A percentile compares a stretch with the other conserved stretches of the same genome.
Conservation (phyloP, 1,140 invertebrate species). For the Andrena cerasifolii region DNA sequence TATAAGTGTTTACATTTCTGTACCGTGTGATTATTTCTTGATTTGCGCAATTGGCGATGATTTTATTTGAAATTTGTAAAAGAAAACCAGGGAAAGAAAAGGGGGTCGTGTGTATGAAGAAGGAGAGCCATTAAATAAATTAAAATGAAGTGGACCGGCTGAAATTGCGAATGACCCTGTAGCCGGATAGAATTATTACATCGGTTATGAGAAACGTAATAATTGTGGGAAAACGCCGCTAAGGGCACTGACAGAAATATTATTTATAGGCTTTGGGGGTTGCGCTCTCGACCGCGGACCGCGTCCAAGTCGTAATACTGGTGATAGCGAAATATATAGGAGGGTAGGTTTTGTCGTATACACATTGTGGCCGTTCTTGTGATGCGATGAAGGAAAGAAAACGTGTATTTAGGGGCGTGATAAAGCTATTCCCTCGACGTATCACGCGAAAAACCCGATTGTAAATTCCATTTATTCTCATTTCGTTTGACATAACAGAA, state of each 20-base stretch:
- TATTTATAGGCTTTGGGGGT: conserved; percentile 52
- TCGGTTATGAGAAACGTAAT: conserved; percentile 67
- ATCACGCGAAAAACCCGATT: too few species aligned
- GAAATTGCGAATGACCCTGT: conserved; percentile 55
- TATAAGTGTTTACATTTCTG: too few species aligned
- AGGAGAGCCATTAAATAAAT: conserved; percentile 30
- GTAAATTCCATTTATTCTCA: background rate
- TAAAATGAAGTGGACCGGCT: conserved; percentile 28
- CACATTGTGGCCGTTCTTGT: conserved; percentile 17
- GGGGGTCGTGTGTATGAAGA: too few species aligned
- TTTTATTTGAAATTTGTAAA: background rate
- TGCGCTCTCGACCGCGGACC: conserved; percentile 19
- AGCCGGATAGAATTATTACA: conserved; percentile 63
- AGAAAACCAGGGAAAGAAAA: background rate
- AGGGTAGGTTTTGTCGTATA: conserved; percentile 54
- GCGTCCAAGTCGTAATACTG: conserved; percentile 60
- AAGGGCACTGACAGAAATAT: conserved; percentile 61
- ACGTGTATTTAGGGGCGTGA: background rate
- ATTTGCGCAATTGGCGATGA: too few species aligned
- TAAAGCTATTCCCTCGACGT: conserved; percentile 2
- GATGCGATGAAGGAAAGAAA: conserved; percentile 4
- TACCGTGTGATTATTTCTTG: too few species aligned
- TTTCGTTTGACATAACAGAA: too few species aligned
- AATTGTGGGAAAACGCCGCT: conserved; percentile 62
- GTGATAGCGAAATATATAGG: conserved; percentile 61